Evolutionary conservation across 1,140 invertebrate species (phyloP), one percentile per base, ranked within the genome.

Genomic region (Aphelenchoides besseyi): DNA sequence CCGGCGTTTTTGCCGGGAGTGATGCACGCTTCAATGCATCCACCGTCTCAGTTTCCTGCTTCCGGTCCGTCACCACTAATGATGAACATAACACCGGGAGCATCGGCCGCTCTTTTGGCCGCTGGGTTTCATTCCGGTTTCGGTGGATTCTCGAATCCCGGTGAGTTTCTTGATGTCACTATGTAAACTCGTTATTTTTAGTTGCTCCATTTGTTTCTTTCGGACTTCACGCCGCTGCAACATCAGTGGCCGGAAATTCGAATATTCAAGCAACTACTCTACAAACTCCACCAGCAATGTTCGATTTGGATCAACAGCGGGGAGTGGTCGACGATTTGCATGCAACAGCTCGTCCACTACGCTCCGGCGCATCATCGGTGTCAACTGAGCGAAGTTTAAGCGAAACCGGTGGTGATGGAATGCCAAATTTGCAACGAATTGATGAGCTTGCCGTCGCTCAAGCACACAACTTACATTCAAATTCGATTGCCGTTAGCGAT

Each of bases 281-380:
- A 8, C 5, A 5, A 5, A 59, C 5, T 59, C 5, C 55, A 23
- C 55, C 32, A 28, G 18, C 55, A 33, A 59, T 59, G 5, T 59
- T 28, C 55, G 55, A 59, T 59, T 59, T 59, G 18, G 55, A 59
- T 59, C 55, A 59, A 59, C 55, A 59, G 18, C 55, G 18, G 18
- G 55, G 55, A 59, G 55, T 59, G 18, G 18, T 5, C 55, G 55
- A 8, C 55, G 5, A 33, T 28, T 28, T 59, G 12, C 26, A 59
- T 8, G 55, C 5, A 8, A 59, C 18, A 29, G 18, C 5, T 23
- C 18, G 26, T 33, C 18, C 26, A 33, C 5, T 28, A 5, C 18
- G 18, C 5, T 59, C 55, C 12, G 18, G 55, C 55, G 18, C 5
- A 59, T 8, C 55, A 28, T 59, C 5, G 5, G 23, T 23, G 55